Evolutionary conservation across 2,797 vertebrate genomes (phyloP).

Genomic region (Tapera naevia): DNA sequence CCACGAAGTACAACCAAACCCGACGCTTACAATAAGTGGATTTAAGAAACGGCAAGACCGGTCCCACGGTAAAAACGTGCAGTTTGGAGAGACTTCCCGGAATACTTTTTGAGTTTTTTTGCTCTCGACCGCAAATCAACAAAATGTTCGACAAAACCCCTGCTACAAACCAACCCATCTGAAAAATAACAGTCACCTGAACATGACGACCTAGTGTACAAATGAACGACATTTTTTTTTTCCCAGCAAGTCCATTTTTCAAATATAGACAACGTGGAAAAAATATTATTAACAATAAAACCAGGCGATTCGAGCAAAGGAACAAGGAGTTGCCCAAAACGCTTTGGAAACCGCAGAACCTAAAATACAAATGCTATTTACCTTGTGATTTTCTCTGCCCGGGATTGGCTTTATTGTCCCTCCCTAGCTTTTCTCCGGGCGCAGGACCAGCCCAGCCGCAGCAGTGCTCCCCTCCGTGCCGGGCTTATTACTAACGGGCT

Average conservation of each 20-base stretch:
- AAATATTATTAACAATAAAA: neutral
- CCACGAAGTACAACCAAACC: neutral
- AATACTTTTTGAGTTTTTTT: neutral
- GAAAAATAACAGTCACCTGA: constrained; percentile 1
- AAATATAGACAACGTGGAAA: constrained; percentile 21
- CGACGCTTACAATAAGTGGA: neutral
- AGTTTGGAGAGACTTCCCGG: neutral
- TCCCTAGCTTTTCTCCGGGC: constrained; percentile 16
- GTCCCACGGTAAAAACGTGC: neutral
- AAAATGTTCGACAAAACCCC: neutral
- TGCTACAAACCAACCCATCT: neutral
- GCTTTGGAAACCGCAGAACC: constrained; percentile 22
- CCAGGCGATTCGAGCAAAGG: constrained; percentile 27
- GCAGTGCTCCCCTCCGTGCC: constrained; percentile 45
- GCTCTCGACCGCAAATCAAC: neutral
- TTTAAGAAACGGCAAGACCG: neutral
- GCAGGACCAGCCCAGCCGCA: constrained; percentile 17
- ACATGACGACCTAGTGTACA: neutral
- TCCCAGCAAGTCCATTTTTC: constrained; percentile 33
- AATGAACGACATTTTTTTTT: neutral
- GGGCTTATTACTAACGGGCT: constrained; percentile 44
- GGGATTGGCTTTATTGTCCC: constrained; percentile 61
- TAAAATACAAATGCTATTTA: constrained; percentile 49
- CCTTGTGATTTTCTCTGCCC: constrained; percentile 50
- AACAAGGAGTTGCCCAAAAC: neutral